These are phyloP conservation scores for Gymnocheta viridis DNA, from an alignment of 2,888 invertebrate genomes.

Conservation along the genomic window DNA sequence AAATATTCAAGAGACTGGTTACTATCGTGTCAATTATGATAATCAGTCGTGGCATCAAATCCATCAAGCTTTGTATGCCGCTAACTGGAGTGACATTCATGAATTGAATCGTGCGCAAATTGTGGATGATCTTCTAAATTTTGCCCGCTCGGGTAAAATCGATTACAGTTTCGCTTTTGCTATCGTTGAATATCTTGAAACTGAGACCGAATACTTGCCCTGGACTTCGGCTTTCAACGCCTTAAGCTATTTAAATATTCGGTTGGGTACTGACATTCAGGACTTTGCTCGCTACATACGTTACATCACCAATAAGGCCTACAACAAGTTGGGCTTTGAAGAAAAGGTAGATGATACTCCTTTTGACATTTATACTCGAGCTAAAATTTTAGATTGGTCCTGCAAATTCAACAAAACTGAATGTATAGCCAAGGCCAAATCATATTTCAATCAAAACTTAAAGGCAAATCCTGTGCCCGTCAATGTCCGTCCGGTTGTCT, in stretches of 20 bases:
- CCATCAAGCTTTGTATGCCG: slow-evolving; percentile 67
- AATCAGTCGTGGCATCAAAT: slow-evolving; percentile 84
- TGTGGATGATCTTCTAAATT: slow-evolving; percentile 90
- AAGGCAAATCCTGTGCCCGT: slow-evolving; percentile 81
- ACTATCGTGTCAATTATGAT: slow-evolving; percentile 88
- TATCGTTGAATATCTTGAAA: slow-evolving; percentile 86
- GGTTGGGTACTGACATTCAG: slow-evolving; percentile 75
- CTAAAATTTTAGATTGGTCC: slow-evolving; percentile 85
- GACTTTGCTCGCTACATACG: slow-evolving; percentile 81
- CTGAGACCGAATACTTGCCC: slow-evolving; percentile 88
- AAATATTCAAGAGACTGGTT: slow-evolving; percentile 80
- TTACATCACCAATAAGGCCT: slow-evolving; percentile 82
- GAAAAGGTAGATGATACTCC: slow-evolving; percentile 82
- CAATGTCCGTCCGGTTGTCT: slow-evolving; percentile 87
- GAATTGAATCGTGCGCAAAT: slow-evolving; percentile 89
- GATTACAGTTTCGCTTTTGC: slow-evolving; percentile 85
- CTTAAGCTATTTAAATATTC: slow-evolving; percentile 79
- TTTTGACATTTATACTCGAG: slow-evolving; percentile 84
- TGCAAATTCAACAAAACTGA: slow-evolving; percentile 85
- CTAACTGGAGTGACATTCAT: slow-evolving; percentile 83
- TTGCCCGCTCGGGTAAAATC: slow-evolving; percentile 87
- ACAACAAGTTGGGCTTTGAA: slow-evolving; percentile 83
- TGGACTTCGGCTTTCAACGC: slow-evolving; percentile 87
- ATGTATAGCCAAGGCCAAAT: slow-evolving; percentile 83
- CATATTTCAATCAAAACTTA: slow-evolving; percentile 78